Conservation (phyloP, 1,140 invertebrate species). For the Homalodisca vitripennis region DNA sequence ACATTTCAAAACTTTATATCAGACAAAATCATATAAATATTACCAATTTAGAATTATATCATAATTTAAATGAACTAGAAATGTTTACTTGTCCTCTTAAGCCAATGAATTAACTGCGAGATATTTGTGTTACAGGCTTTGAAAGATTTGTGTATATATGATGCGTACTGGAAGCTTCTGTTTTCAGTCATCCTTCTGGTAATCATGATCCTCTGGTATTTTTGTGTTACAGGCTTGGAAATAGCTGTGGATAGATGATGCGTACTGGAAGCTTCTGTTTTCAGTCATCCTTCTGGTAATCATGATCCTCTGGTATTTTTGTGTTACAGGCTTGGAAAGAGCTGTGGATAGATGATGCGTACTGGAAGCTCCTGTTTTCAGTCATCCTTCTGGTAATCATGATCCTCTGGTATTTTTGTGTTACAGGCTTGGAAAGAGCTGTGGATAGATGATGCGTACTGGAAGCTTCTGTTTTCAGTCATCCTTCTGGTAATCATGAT, state of each 20-base stretch:
- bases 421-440: constrained; percentile 87
- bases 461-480: constrained; percentile 88
- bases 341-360: constrained; percentile 90
- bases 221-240: constrained; percentile 74
- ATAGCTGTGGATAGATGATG: constrained; percentile 89
- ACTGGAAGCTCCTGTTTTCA: constrained; percentile 92
- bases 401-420: too few species aligned
- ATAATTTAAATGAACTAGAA: too few species aligned
- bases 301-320: too few species aligned
- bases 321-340: constrained; percentile 81
- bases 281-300: constrained; percentile 84
- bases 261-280: constrained; percentile 93
- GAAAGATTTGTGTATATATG: constrained; percentile 90
- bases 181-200: constrained; percentile 85
- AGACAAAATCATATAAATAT: too few species aligned
- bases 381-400: constrained; percentile 85
- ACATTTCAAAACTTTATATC: too few species aligned
- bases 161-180: constrained; percentile 91
- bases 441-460: constrained; percentile 92
- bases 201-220: constrained; percentile 89
- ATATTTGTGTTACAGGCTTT: constrained; percentile 63
- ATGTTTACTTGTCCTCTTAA: too few species aligned
- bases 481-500: constrained; percentile 87
- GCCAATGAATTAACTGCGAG: too few species aligned
- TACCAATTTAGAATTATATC: too few species aligned